Evolutionary conservation across 2,888 invertebrate species (phyloP), one percentile per base, ranked within the genome.

Genomic region (Heliconius aoede): DNA sequence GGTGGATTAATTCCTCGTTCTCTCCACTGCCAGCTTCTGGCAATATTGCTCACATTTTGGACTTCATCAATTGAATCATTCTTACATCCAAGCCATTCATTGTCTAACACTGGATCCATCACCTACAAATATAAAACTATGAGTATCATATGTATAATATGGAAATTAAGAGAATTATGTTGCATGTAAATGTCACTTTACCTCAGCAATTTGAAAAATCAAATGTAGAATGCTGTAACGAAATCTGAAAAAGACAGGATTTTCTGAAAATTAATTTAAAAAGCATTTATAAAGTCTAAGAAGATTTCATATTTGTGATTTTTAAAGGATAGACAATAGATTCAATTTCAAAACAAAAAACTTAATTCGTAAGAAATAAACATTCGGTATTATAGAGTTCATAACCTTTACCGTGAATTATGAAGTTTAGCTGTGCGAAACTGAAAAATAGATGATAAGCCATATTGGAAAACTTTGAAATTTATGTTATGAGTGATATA

Each of bases 11-110:
- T 87, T 51, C 94, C 94, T 46, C 87, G 83, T 81, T 94, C 93
- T 75, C 94, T 86, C 91, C 91, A 94, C 81, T 93, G 94, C 93
- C 92, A 94, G 81, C 93, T 93, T 5, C 89, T 87, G 75, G 91
- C 90, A 80, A 92, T 84, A 81, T 93, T 94, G 71, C 93, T 93
- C 75, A 89, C 83, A 84, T 84, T 86, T 58, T 85, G 89, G n/a
- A 85, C 78, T 55, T 93, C 92, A 13, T 92, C 91, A 79, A 91
- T 79, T 32, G 89, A 87, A 80, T 92, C 92, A 88, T 89, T 91
- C 83, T 93, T 94, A 81, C 85, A 89, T 55, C 87, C 87, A 78
- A 90, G 86, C 94, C 94, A 94, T 82, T 93, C 91, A 88, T 84
- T 89, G 81, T 91, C 93, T 80, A 90, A 87, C 76, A 87, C 86